Evolutionary conservation across 2,797 vertebrate genomes (phyloP).

Genomic region (Iguana delicatissima): DNA sequence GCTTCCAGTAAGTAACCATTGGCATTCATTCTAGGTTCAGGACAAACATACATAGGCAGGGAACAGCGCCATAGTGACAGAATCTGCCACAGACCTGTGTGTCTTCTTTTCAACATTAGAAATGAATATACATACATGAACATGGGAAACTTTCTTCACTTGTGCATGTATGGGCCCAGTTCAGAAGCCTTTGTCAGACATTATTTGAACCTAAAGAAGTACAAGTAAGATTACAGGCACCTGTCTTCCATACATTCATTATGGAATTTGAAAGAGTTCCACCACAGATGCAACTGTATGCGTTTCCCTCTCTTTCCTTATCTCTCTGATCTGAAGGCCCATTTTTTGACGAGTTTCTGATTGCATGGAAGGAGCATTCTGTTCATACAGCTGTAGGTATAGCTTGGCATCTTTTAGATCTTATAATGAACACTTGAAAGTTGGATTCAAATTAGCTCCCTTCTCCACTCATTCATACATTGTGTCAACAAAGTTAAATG

Average conservation of each 20-base stretch:
- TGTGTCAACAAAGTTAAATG: neutral
- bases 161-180: neutral
- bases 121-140: neutral
- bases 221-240: neutral
- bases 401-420: too few relatives aligned
- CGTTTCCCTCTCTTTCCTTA: too few relatives aligned
- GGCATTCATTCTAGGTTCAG: neutral
- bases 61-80: neutral
- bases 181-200: neutral
- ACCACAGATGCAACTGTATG: too few relatives aligned
- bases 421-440: too few relatives aligned
- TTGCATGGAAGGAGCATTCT: too few relatives aligned
- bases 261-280: too few relatives aligned
- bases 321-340: too few relatives aligned
- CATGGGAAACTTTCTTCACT: neutral
- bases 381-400: too few relatives aligned
- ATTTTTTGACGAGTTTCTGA: too few relatives aligned
- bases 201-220: neutral
- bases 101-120: neutral
- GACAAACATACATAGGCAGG: neutral
- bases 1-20: neutral
- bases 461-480: too few relatives aligned
- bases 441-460: too few relatives aligned
- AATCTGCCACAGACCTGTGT: neutral
- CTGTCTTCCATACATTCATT: too few relatives aligned